Percentiles rank a stretch among this genome's conserved stretches.
phyloP scores from a whole-genome alignment of 2,888 invertebrate genomes.

The Lathronympha strigana region DNA sequence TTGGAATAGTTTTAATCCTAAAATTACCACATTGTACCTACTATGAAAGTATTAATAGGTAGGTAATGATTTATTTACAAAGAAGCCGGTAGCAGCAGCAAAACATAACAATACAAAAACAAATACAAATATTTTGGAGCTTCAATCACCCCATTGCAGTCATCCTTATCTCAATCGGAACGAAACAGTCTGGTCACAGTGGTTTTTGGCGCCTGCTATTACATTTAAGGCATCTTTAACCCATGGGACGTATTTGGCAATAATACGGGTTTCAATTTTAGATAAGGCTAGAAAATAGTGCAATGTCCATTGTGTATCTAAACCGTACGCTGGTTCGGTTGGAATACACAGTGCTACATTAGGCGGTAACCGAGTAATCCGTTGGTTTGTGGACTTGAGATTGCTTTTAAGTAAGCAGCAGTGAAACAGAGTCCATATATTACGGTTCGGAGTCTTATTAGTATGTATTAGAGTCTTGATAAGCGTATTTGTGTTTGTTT shows the following conservation, averaged over 20 bases:
- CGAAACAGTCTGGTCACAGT: conserved; percentile 29
- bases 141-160: not conserved
- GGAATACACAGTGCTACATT: conserved; percentile 40
- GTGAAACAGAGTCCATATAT: too few relatives aligned
- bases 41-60: too few relatives aligned
- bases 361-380: conserved; percentile 25
- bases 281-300: conserved; percentile 64
- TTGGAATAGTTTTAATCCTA: too few relatives aligned
- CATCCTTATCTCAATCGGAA: conserved; percentile 10
- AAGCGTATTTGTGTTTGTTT: too few relatives aligned
- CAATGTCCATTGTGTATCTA: conserved; percentile 55
- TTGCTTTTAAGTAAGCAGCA: conserved; percentile 21
- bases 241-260: conserved; percentile 61
- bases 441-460: too few relatives aligned
- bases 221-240: conserved; percentile 46
- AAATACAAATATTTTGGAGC: not conserved
- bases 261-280: conserved; percentile 72
- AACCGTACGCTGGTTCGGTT: conserved; percentile 21
- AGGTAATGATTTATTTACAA: too few relatives aligned
- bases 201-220: conserved; percentile 40
- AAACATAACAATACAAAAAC: too few relatives aligned
- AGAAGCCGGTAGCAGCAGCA: too few relatives aligned
- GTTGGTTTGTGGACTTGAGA: conserved; percentile 26
- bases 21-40: too few relatives aligned
- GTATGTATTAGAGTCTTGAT: too few relatives aligned